Conservation (phyloP, 2,113 vertebrate species). For the Parotia lawesii region DNA sequence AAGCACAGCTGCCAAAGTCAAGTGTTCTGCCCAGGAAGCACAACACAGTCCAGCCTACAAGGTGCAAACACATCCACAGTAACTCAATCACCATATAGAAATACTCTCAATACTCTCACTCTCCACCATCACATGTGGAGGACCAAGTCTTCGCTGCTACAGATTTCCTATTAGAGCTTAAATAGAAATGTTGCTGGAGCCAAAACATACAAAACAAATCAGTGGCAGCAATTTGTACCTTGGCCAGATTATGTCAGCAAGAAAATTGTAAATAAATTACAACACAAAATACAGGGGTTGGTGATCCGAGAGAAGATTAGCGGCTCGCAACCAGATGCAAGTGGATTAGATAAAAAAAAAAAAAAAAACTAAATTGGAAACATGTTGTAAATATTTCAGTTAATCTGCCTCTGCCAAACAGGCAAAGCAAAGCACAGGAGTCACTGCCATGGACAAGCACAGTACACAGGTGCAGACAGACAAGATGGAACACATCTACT, state of each 20-base stretch:
- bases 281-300: neutral
- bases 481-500: neutral
- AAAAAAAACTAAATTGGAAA: neutral
- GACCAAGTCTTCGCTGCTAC: neutral
- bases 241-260: neutral
- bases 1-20: neutral
- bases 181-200: neutral
- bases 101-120: neutral
- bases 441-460: neutral
- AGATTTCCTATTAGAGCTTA: neutral
- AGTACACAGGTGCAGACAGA: neutral
- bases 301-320: neutral
- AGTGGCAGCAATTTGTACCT: neutral
- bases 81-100: neutral
- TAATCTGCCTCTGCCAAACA: neutral
- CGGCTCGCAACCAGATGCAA: neutral
- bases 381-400: neutral
- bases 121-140: neutral
- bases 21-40: neutral
- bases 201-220: neutral
- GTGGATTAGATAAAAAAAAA: neutral
- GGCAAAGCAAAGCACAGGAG: neutral
- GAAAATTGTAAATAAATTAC: neutral
- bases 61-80: neutral
- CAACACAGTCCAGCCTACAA: neutral